phyloP scores from a whole-genome alignment of 2,888 invertebrate species.

The Bembecia ichneumoniformis region DNA sequence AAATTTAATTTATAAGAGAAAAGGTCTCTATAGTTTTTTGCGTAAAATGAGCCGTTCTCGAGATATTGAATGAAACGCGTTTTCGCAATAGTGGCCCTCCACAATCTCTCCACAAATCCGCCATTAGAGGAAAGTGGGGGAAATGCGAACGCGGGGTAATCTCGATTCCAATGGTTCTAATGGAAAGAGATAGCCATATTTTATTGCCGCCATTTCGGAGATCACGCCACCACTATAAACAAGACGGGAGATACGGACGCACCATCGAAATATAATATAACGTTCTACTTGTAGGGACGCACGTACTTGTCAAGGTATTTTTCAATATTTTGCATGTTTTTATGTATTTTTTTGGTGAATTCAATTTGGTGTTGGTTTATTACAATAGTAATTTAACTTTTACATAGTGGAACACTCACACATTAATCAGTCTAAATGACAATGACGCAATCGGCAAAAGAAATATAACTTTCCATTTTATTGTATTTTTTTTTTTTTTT shows the following conservation, averaged over 20 bases:
- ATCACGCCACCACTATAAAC: neutral
- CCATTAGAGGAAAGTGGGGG: too few species aligned
- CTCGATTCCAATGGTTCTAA: neutral
- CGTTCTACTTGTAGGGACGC: too few species aligned
- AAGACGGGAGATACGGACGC: neutral
- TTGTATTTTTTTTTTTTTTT: too few species aligned
- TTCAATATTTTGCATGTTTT: conserved; percentile 2
- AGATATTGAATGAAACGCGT: too few species aligned
- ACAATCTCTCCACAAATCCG: too few species aligned
- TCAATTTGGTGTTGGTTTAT: conserved; percentile 2
- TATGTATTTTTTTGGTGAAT: neutral
- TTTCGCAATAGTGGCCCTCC: too few species aligned
- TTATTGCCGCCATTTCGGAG: neutral
- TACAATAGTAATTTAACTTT: conserved; percentile 1
- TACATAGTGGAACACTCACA: neutral
- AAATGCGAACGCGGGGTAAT: too few species aligned
- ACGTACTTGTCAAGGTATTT: conserved; percentile 1
- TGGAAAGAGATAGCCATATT: conserved; percentile 2
- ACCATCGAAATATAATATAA: too few species aligned
- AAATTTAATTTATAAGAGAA: too few species aligned
- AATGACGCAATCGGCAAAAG: neutral
- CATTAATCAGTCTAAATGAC: neutral
- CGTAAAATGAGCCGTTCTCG: too few species aligned
- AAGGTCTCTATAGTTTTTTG: too few species aligned
- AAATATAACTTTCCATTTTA: too few species aligned